phyloP scores from a whole-genome alignment of 1,140 invertebrate species.

The Bicyclus anynana region DNA sequence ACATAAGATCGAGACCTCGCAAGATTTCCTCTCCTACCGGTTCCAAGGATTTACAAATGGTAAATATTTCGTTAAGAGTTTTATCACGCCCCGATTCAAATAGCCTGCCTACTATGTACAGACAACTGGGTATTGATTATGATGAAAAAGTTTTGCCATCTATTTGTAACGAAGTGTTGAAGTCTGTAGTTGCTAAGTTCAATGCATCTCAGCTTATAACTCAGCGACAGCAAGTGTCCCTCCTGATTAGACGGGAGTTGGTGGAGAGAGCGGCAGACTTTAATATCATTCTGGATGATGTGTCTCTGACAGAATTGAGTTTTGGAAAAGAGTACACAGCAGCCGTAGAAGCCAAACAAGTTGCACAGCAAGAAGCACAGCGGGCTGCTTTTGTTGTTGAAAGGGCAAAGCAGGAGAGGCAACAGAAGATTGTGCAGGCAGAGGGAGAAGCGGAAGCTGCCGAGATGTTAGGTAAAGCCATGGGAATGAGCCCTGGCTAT shows the following conservation, averaged over 20 bases:
- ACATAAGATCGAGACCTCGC: slow-evolving; percentile 96
- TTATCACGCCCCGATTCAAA: slow-evolving; percentile 93
- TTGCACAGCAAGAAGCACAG: slow-evolving; percentile 99
- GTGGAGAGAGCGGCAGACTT: slow-evolving; percentile 98
- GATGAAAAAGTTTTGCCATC: slow-evolving; percentile 97
- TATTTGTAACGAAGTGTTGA: slow-evolving; percentile 99
- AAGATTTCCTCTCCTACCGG: slow-evolving; percentile 99
- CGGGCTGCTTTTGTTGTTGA: slow-evolving; percentile 98
- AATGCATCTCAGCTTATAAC: slow-evolving; percentile 99
- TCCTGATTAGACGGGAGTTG: slow-evolving; percentile 95
- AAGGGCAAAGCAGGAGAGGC: slow-evolving; percentile 97
- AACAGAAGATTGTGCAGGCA: slow-evolving; percentile 99
- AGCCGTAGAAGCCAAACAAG: slow-evolving; percentile 99
- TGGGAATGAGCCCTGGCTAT: slow-evolving; percentile 97
- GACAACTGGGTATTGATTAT: slow-evolving; percentile 91
- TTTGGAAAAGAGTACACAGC: slow-evolving; percentile 99
- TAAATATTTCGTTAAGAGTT: slow-evolving; percentile 98
- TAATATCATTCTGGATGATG: slow-evolving; percentile 99
- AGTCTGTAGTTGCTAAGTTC: slow-evolving; percentile 99
- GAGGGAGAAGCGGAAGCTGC: slow-evolving; percentile 99
- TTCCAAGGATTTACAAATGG: slow-evolving; percentile 99
- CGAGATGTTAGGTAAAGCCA: slow-evolving; percentile 97
- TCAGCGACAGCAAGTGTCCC: slow-evolving; percentile 96
- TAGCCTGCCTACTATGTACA: slow-evolving; percentile 91
- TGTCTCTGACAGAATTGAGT: slow-evolving; percentile 99